Evolutionary conservation across 2,888 invertebrate genomes (phyloP), one percentile per base, ranked within the genome.

Genomic region (Pinctada fucata): DNA sequence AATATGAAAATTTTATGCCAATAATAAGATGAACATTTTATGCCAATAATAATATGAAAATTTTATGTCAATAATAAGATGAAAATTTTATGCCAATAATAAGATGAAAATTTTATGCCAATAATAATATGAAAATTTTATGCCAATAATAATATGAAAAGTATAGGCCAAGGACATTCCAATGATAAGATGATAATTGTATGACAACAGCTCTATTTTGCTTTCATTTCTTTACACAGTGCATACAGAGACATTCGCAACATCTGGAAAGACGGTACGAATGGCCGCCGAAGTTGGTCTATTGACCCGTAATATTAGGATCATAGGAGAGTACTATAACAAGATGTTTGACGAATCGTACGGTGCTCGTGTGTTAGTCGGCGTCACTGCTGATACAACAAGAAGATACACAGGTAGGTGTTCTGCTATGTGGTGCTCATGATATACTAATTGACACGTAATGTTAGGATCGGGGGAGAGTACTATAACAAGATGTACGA

Each of bases 211-310:
- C n/a, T n/a, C n/a, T n/a, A n/a, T n/a, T n/a, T n/a, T n/a, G n/a
- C n/a, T n/a, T n/a, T n/a, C n/a, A n/a, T n/a, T 16, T 2, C 2
- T 71, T 71, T 3, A 8, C 16, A 0, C 45, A 6, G 6, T 45
- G 16, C n/a, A 8, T 4, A 51, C 45, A 4, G 52, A 8, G 13
- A 72, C 49, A 71, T 72, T 52, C 47, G 8, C 52, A 52, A 52
- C 71, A 2, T 51, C 52, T 67, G 88, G 86, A 0, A 52, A 83
- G 58, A 72, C 75, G 3, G 82, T 86, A 63, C 80, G 77, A 6
- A 75, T 91, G 73, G 84, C 85, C 5, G 90, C 91, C 2, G 89
- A 89, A 49, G 92, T 92, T n/a, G 91, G 91, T 8, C 85, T 91
- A 31, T 83, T 92, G 65, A 87, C 90, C 0, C 81, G 90, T 3